Conservation (phyloP, 2,113 vertebrate species). For the Gracilinanus agilis region DNA sequence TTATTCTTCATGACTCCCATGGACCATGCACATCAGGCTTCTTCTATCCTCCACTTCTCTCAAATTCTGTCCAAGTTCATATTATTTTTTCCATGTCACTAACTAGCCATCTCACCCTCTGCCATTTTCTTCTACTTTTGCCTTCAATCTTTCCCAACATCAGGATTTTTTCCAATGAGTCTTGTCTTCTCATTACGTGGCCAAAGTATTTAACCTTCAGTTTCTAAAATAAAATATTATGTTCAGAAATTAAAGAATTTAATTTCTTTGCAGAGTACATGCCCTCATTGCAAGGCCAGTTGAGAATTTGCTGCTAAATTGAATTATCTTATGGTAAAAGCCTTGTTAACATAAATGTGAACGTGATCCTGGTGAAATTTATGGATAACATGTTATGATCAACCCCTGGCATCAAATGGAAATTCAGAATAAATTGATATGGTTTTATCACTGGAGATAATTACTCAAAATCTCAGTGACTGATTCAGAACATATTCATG, state of each 20-base stretch:
- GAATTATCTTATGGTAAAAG: background rate
- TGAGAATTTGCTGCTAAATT: constrained; percentile 29
- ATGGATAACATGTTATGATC: constrained; percentile 17
- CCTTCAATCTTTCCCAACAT: too few species aligned
- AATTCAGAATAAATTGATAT: constrained; percentile 27
- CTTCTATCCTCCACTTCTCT: too few species aligned
- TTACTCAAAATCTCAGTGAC: background rate
- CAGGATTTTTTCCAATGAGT: too few species aligned
- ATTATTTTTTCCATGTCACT: too few species aligned
- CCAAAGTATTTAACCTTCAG: background rate
- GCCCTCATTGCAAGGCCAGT: constrained; percentile 16
- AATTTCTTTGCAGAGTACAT: background rate
- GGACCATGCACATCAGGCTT: too few species aligned
- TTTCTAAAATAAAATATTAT: constrained; percentile 16
- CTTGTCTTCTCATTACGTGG: too few species aligned
- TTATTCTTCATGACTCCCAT: too few species aligned
- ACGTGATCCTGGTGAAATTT: constrained; percentile 1
- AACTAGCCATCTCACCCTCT: too few species aligned
- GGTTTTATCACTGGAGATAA: background rate
- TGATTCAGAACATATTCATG: constrained; percentile 20
- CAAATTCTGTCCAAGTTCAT: too few species aligned
- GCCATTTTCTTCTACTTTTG: too few species aligned
- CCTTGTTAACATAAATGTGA: background rate
- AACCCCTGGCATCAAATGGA: background rate
- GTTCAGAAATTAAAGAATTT: background rate